Base-by-base conservation (phyloP, 2,888 invertebrate genomes). In the Drosophila emarginata region DNA sequence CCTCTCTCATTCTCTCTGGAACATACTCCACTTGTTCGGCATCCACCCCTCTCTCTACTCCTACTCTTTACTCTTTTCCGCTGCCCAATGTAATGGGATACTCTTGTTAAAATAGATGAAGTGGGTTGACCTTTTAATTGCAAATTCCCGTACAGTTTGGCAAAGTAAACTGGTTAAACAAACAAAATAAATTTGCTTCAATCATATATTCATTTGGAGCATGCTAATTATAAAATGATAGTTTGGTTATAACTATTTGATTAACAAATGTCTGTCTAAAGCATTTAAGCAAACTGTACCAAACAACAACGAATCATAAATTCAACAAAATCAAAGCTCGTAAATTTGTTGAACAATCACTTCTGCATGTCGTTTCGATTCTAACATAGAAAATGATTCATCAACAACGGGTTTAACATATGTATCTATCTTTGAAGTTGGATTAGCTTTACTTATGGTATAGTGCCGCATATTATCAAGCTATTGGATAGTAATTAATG, bases 1-100 rank as follows among this genome's bases (percentile, higher is more conserved):
- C 62, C 14, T 18, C 45, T 45, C 18, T 9, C 45, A 7, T 11
- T 18, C 18, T 18, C 18, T 52, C 37, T 70, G 72, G 72, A 40
- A 23, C 64, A 69, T 36, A 40, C 15, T 18, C 45, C 11, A 60
- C 72, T 40, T 71, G 65, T 61, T 11, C 11, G 9, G 9, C 11
- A 32, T 32, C 2, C 0, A 32, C 9, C 32, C 15, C 11, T 39
- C n/a, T n/a, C n/a, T n/a, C n/a, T n/a, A n/a, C n/a, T n/a, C n/a
- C n/a, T n/a, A n/a, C n/a, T n/a, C 64, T 6, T 51, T 12, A n/a
- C 37, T 6, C 15, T 61, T 32, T 4, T 2, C 28, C n/a, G 15
- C 1, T 18, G 58, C 11, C 21, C 11, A 14, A 14, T 28, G 23
- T 23, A 52, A 26, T 52, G 52, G 18, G n/a, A 52, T 52, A 21